Conservation (phyloP, 2,797 vertebrate genomes). For the Dipus sagitta region DNA sequence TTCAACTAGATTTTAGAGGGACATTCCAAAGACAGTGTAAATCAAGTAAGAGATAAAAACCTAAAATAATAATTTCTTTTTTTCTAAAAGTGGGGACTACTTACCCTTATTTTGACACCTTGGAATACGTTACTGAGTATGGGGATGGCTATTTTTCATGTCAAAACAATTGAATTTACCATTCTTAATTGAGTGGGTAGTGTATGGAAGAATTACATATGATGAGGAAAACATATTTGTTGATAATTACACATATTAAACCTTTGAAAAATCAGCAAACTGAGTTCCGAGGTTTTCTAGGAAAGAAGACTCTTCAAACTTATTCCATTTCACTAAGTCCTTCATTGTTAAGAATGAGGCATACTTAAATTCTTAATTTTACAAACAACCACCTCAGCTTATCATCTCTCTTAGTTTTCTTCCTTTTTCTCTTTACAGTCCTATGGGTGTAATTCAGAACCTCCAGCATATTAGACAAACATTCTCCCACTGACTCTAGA, state of each 20-base stretch:
- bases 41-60: conserved; percentile 37
- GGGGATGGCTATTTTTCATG: neutral
- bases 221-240: neutral
- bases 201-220: conserved; percentile 13
- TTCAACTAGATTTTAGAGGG: conserved; percentile 21
- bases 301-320: neutral
- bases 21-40: conserved; percentile 16
- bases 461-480: no score
- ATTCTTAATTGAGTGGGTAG: neutral
- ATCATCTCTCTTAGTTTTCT: neutral
- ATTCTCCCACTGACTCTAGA: no score
- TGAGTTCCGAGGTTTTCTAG: neutral
- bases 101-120: neutral
- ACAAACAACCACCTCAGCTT: neutral
- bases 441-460: neutral
- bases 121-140: neutral
- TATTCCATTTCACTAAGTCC: neutral
- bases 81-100: neutral
- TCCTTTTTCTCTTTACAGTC: neutral
- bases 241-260: neutral
- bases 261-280: neutral
- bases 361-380: neutral
- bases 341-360: neutral
- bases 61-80: conserved; percentile 27
- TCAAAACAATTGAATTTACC: neutral